Percentiles rank a stretch among this genome's conserved stretches.
Evolutionary conservation across 1,140 invertebrate genomes (phyloP).

Genomic region (Drosophila cardini): DNA sequence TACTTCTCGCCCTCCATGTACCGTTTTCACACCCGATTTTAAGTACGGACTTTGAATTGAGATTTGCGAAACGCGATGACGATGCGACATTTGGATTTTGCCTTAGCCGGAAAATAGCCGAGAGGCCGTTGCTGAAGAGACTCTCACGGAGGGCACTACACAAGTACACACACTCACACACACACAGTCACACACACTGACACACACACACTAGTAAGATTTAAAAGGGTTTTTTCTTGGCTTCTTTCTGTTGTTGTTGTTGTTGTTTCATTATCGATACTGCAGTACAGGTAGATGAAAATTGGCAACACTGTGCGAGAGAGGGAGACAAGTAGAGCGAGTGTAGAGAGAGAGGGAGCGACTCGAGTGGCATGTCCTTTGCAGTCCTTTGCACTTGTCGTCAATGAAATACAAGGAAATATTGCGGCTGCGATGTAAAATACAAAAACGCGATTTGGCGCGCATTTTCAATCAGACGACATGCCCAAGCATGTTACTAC

Average conservation of each 20-base stretch:
- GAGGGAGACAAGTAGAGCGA: constrained; percentile 14
- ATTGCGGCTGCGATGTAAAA: constrained; percentile 61
- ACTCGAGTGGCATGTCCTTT: constrained; percentile 69
- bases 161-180: constrained; percentile 1
- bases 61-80: constrained; percentile 33
- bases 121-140: constrained; percentile 34
- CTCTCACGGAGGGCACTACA: constrained; percentile 23
- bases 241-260: constrained; percentile 7
- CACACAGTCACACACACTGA: not conserved
- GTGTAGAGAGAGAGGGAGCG: constrained; percentile 8
- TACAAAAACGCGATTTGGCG: constrained; percentile 77
- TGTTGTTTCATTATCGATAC: constrained; percentile 34
- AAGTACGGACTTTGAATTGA: constrained; percentile 4
- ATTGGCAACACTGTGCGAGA: constrained; percentile 43
- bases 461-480: constrained; percentile 43
- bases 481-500: not conserved
- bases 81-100: constrained; percentile 41
- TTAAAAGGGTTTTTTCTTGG: constrained; percentile 27
- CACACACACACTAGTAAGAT: not conserved
- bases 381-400: constrained; percentile 61
- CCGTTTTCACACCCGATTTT: constrained; percentile 13
- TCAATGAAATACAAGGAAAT: constrained; percentile 44
- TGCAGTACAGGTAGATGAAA: constrained; percentile 24
- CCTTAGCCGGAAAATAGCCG: constrained; percentile 44
- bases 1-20: not conserved